phyloP scores from a whole-genome alignment of 2,888 invertebrate species.

The Drosophila neonasuta region DNA sequence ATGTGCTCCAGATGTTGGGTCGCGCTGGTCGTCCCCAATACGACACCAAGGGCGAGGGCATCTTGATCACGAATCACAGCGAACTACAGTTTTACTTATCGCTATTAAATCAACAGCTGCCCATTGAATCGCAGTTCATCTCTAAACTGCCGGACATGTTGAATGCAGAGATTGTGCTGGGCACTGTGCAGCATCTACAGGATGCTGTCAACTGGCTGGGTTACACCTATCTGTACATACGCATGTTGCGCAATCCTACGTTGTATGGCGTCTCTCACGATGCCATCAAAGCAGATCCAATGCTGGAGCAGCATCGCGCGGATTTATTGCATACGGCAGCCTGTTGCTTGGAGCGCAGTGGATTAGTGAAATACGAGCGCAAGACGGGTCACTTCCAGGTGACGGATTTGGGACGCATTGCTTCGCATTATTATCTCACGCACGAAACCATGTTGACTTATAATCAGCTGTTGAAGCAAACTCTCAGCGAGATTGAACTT shows the following conservation, averaged over 20 bases:
- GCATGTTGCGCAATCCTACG: conserved; percentile 95
- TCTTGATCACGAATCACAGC: conserved; percentile 98
- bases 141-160: conserved; percentile 97
- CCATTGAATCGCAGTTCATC: conserved; percentile 98
- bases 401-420: conserved; percentile 97
- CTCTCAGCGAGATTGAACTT: conserved; percentile 97
- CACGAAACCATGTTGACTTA: conserved; percentile 98
- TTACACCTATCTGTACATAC: conserved; percentile 97
- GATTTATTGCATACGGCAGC: conserved; percentile 98
- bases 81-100: conserved; percentile 99
- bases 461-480: conserved; percentile 97
- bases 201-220: conserved; percentile 96
- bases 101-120: conserved; percentile 97
- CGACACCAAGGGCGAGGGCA: conserved; percentile 98
- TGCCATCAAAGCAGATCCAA: conserved; percentile 89
- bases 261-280: conserved; percentile 94
- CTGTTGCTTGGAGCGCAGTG: conserved; percentile 93
- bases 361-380: conserved; percentile 97
- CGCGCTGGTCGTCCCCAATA: conserved; percentile 99
- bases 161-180: conserved; percentile 98
- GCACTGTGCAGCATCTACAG: conserved; percentile 92
- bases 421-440: conserved; percentile 99
- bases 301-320: conserved; percentile 94
- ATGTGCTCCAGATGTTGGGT: conserved; percentile 99
- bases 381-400: conserved; percentile 94